These are phyloP conservation scores for Sisor rabdophorus DNA, from an alignment of 2,113 vertebrate species.

Conservation along the genomic window DNA sequence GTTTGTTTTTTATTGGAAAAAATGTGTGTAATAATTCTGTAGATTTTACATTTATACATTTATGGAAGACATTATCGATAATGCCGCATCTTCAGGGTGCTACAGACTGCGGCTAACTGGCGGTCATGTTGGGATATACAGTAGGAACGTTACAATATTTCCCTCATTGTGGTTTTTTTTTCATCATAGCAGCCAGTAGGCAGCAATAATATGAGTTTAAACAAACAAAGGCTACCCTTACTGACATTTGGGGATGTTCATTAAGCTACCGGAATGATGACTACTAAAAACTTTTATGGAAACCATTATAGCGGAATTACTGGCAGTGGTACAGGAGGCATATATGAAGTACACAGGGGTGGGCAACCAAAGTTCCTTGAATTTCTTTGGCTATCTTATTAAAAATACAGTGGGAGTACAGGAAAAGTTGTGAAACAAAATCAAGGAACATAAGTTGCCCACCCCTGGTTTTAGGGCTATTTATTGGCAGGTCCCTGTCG, in stretches of 20 bases:
- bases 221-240: neutral
- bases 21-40: neutral
- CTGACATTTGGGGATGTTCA: neutral
- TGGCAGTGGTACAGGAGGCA: neutral
- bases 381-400: too few relatives aligned
- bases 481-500: too few relatives aligned
- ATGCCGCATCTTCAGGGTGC: neutral
- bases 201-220: neutral
- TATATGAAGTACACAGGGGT: neutral
- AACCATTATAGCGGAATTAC: neutral
- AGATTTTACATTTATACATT: neutral
- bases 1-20: neutral
- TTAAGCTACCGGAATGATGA: neutral
- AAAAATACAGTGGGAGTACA: too few relatives aligned
- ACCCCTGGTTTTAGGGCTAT: too few relatives aligned
- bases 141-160: neutral
- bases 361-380: too few relatives aligned
- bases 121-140: neutral
- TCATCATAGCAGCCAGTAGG: neutral
- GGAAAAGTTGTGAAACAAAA: too few relatives aligned
- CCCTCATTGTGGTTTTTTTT: neutral
- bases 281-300: neutral
- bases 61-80: neutral
- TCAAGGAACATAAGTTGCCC: too few relatives aligned
- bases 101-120: neutral